These are phyloP conservation scores for Ploceus nigricollis DNA, from an alignment of 2,113 vertebrate species.

Conservation along the genomic window DNA sequence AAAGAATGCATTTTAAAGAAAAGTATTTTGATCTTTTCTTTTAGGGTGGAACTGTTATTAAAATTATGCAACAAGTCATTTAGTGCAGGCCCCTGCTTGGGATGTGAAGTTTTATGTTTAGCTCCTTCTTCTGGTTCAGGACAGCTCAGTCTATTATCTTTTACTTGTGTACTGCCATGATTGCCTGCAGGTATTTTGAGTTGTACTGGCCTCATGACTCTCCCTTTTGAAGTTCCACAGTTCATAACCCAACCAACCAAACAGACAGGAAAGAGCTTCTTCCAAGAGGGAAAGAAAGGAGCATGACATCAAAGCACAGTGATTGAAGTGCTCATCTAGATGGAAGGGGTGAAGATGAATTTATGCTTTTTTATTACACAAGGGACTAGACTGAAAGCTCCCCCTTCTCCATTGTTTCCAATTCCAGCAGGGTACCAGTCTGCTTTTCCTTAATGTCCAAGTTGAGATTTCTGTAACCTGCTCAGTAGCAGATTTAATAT, in stretches of 20 bases:
- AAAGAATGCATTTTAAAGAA: neutral
- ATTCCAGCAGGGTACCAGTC: neutral
- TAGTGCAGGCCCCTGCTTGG: neutral
- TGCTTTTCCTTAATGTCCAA: neutral
- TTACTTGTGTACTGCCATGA: neutral
- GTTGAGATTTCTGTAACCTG: neutral
- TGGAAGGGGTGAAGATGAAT: neutral
- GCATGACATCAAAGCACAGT: neutral
- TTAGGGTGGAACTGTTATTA: neutral
- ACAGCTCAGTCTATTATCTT: neutral
- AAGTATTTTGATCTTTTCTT: neutral
- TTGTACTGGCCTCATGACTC: accelerated
- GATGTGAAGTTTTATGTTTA: neutral
- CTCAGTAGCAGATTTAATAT: neutral
- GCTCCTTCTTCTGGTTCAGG: neutral
- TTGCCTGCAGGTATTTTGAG: neutral
- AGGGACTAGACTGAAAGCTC: neutral
- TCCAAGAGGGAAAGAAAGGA: neutral
- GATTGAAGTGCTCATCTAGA: neutral
- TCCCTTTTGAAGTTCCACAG: neutral
- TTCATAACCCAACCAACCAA: neutral
- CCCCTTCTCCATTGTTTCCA: neutral
- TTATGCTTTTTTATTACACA: neutral
- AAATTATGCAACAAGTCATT: neutral
- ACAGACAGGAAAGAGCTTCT: neutral